Evolutionary conservation across 2,888 invertebrate species (phyloP).

Genomic region (Polymixis flavicincta): DNA sequence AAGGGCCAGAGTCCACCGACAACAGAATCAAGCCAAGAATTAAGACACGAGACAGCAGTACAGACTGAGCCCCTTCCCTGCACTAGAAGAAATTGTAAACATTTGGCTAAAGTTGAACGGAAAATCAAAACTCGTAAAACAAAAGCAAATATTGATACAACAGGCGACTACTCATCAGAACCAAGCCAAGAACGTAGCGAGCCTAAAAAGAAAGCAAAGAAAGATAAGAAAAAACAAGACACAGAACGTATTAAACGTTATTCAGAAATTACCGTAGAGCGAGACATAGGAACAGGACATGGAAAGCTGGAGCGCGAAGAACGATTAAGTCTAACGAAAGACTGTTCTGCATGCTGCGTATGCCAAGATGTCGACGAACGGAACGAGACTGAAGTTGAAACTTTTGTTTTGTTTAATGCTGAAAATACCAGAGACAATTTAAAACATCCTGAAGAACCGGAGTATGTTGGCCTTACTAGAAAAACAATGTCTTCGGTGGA

Average conservation of each 20-base stretch:
- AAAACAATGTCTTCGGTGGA: constrained; percentile 77
- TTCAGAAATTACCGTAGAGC: neutral
- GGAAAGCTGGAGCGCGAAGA: neutral
- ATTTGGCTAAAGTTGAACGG: neutral
- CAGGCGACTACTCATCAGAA: neutral
- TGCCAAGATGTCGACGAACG: neutral
- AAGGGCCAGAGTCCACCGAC: neutral
- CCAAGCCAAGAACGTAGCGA: neutral
- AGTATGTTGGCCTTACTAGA: constrained; percentile 50
- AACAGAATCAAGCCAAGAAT: neutral
- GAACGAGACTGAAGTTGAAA: constrained; percentile 30
- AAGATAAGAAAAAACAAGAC: neutral
- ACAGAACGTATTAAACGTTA: neutral
- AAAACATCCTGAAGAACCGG: constrained; percentile 15
- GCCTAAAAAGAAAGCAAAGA: constrained; percentile 9
- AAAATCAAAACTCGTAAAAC: neutral
- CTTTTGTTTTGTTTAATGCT: constrained; percentile 49
- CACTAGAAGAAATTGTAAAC: constrained; percentile 4
- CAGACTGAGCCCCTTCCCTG: constrained; percentile 60
- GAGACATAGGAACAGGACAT: neutral
- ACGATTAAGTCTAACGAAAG: neutral
- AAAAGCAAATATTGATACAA: neutral
- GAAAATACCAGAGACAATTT: constrained; percentile 34
- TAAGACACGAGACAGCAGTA: constrained; percentile 54
- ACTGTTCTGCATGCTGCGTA: neutral